These are phyloP conservation scores for Acanthornis magna DNA, from an alignment of 2,797 vertebrate species.

Conservation along the genomic window DNA sequence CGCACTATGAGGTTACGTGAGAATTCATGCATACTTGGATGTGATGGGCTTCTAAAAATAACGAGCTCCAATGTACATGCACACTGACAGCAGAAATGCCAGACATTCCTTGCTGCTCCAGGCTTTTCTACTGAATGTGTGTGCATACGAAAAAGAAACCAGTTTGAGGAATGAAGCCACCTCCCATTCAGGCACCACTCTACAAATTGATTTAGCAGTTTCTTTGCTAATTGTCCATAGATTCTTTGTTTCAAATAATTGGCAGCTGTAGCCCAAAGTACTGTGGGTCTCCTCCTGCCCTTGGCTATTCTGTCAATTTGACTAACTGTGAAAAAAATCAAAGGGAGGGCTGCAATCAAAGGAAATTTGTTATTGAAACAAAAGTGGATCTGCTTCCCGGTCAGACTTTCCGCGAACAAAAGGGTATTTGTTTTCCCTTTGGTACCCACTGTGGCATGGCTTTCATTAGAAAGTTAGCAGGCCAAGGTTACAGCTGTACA, in stretches of 20 bases:
- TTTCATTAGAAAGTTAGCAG: conserved; percentile 27
- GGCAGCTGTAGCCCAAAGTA: neutral
- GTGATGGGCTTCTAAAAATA: conserved; percentile 61
- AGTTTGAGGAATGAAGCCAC: neutral
- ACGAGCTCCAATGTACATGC: neutral
- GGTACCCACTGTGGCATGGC: conserved; percentile 27
- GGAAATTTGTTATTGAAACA: conserved; percentile 37
- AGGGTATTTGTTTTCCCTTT: conserved; percentile 47
- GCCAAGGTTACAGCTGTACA: conserved; percentile 56
- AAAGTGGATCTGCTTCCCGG: conserved; percentile 22
- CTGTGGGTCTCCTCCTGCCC: neutral
- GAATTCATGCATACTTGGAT: conserved; percentile 64
- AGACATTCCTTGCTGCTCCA: conserved; percentile 45
- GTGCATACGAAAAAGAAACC: neutral
- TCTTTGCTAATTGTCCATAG: neutral
- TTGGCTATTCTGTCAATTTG: neutral
- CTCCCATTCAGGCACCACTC: neutral
- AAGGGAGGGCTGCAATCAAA: neutral
- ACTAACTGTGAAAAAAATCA: conserved; percentile 1
- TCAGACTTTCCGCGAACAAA: conserved; percentile 37
- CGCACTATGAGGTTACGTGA: conserved; percentile 50
- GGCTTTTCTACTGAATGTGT: neutral
- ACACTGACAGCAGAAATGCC: conserved; percentile 60
- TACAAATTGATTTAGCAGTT: neutral
- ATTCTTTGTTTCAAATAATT: neutral